Base-by-base conservation (phyloP, 2,797 vertebrate species). In the Nannoperca obscura region DNA sequence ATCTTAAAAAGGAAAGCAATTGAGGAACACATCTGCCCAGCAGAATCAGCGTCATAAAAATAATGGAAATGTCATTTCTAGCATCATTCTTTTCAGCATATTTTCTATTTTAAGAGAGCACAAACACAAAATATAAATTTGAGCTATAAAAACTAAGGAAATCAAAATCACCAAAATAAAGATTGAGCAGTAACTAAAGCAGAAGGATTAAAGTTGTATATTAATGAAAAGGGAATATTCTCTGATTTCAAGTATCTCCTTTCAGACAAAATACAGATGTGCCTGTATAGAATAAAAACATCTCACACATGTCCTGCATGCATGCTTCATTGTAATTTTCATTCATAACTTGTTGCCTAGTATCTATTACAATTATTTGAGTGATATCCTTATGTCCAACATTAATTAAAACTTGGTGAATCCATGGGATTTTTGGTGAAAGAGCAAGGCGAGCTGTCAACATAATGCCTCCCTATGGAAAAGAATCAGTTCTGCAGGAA, bases 291-390 rank as follows among this genome's bases (percentile, higher is more conserved):
- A 97, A 96, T 96, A 97, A 88, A 91, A 96, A 95, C 95, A 95
- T 96, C 94, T 96, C 97, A 96, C 95, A 97, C 97, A 98, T 98
- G 97, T 97, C 97, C 97, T 95, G 97, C 97, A 98, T 97, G 97
- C 97, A 97, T 97, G 97, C 95, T 96, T 95, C 80, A 95, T 95
- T 95, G 94, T 94, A 47, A 75, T 69, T 76, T 73, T 82, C 79
- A 76, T 74, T 86, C 66, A 81, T 59, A 71, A 82, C 60, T 82
- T 82, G 71, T 80, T 82, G 84, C 66, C 65, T 83, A 53, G 27
- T 5, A 67, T 83, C 69, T 80, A 65, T 85, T 79, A 88, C 74
- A 78, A 74, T 84, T 57, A 82, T 81, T 76, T 74, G 68, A 84
- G 76, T 68, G 66, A 73, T 59, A 80, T 84, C 84, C 70, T 59